Base-by-base conservation (phyloP, 1,140 invertebrate genomes). In the Diorhabda elongata region DNA sequence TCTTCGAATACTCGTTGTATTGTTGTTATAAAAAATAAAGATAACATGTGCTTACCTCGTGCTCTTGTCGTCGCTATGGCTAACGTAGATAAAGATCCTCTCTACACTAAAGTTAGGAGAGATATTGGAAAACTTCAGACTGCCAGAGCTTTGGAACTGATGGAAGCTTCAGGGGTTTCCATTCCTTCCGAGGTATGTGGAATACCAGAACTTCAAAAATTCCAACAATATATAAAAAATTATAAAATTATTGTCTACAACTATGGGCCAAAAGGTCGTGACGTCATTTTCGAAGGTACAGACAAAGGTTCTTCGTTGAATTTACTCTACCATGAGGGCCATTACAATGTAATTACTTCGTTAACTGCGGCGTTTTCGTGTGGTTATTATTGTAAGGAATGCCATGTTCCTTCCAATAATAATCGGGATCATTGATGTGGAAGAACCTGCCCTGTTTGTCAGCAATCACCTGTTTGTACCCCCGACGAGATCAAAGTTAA, bases 41-140 rank as follows among this genome's bases (percentile, higher is more conserved):
- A 67, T 45, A 67, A 67, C 42, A 11, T 11, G 11, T 11, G 11
- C 11, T 11, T 11, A 11, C 11, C 11, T 11, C 11, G 11, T 11
- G 11, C 67, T 43, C 42, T 68, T 3, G 61, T 62, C 9, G 61
- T 68, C 3, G 61, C 67, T 5, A 68, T 47, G 4, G 67, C 67
- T 4, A 41, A 42, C 8, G 47, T 58, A 11, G 56, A 68, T 0
- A 62, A 62, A 62, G 67, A 68, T n/a, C 45, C 60, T 2, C 7
- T 42, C 3, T 62, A n/a, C 11, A 41, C 7, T 2, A 68, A 62
- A 62, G n/a, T 62, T 5, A 9, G 67, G 8, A 52, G 42, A 63
- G 60, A 68, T 44, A 57, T 57, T 57, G 67, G 52, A 42, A 57
- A 62, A 44, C 9, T 57, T 5, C 59, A 63, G 42, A 52, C 59